Evolutionary conservation across 2,888 invertebrate genomes (phyloP).

Genomic region (Slavum lentiscoides): DNA sequence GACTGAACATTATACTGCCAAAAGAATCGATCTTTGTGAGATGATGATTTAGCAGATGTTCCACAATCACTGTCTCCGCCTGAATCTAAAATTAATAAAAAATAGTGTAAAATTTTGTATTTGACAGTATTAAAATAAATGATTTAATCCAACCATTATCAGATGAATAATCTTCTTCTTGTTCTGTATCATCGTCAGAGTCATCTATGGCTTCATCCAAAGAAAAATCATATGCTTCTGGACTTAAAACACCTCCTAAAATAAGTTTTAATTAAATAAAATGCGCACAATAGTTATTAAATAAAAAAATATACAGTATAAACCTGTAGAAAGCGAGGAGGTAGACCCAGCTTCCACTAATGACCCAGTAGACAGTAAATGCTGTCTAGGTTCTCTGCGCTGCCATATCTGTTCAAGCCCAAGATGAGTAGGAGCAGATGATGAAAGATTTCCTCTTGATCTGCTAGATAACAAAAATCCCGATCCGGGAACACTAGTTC

Average conservation of each 20-base stretch:
- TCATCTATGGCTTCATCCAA: conserved; percentile 81
- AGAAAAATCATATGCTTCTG: conserved; percentile 76
- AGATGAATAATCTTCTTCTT: conserved; percentile 83
- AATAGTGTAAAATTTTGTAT: background rate
- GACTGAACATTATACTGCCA: conserved; percentile 99
- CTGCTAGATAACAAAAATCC: conserved; percentile 31
- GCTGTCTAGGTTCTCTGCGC: conserved; percentile 82
- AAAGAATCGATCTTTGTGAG: conserved; percentile 84
- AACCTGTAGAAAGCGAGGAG: conserved; percentile 76
- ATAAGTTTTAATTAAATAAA: conserved; percentile 51
- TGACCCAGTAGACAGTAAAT: conserved; percentile 82
- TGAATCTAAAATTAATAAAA: conserved; percentile 57
- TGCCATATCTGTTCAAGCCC: conserved; percentile 84
- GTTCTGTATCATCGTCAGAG: conserved; percentile 82
- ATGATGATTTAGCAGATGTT: conserved; percentile 55
- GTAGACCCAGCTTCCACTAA: conserved; percentile 81
- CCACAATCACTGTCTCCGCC: conserved; percentile 58
- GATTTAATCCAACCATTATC: conserved; percentile 68
- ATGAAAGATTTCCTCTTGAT: conserved; percentile 65
- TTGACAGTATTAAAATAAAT: background rate
- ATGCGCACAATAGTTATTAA: background rate
- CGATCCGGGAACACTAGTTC: conserved; percentile 46
- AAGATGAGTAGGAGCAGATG: conserved; percentile 84
- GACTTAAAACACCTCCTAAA: conserved; percentile 75
- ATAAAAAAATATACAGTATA: background rate